A percentile compares a stretch with the other conserved stretches of the same genome.
Evolutionary conservation across 2,797 vertebrate genomes (phyloP).

Genomic region (Vireo griseus): DNA sequence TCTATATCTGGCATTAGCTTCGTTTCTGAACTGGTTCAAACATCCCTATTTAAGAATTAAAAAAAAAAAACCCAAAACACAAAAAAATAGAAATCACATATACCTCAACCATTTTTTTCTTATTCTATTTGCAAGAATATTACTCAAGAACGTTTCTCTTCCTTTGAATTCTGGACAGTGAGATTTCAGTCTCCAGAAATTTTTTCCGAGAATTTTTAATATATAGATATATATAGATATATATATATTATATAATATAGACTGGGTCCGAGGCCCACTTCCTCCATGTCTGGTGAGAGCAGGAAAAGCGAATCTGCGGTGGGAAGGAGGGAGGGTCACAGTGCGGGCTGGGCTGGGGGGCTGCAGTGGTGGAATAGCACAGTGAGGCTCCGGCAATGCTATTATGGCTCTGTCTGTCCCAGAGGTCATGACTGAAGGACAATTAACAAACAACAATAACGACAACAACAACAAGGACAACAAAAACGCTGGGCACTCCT

Average conservation of each 20-base stretch:
- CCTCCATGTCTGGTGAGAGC: constrained; percentile 48
- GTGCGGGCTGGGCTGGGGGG: constrained; percentile 1
- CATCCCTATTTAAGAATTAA: constrained; percentile 28
- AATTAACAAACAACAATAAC: constrained; percentile 25
- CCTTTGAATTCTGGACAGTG: constrained; percentile 49
- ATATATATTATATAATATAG: constrained; percentile 54
- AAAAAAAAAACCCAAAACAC: background rate
- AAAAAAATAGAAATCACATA: constrained; percentile 52
- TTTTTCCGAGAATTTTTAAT: constrained; percentile 20
- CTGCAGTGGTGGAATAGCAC: constrained; percentile 28
- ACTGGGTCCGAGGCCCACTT: constrained; percentile 34
- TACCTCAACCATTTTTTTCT: constrained; percentile 52
- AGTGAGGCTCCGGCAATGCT: constrained; percentile 56
- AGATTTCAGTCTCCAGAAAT: constrained; percentile 51
- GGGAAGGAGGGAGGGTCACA: background rate
- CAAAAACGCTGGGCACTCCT: constrained; percentile 24
- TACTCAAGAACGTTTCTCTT: constrained; percentile 22
- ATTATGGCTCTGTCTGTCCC: constrained; percentile 53
- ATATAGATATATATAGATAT: constrained; percentile 15
- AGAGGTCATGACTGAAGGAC: constrained; percentile 47
- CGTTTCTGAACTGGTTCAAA: constrained; percentile 43
- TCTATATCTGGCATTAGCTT: constrained; percentile 17
- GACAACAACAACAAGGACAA: constrained; percentile 27
- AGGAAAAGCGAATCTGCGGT: background rate
- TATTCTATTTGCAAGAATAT: constrained; percentile 43